Conservation (phyloP, 2,113 vertebrate species). For the Nipponia nippon region DNA sequence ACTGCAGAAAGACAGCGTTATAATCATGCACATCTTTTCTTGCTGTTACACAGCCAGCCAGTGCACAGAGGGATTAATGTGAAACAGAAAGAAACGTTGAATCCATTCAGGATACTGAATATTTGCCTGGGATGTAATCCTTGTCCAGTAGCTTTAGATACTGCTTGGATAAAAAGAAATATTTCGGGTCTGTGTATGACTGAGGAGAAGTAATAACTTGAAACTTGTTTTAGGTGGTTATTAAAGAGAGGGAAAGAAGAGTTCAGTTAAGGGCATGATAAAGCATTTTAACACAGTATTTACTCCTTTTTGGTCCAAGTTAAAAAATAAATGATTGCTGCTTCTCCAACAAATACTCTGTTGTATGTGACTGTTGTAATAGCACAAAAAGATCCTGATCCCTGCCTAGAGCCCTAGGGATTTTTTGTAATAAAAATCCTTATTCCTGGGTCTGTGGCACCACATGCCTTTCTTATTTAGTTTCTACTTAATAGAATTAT, state of each 20-base stretch:
- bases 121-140: not conserved
- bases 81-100: not conserved
- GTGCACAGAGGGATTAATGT: not conserved
- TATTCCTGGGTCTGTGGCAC: not conserved
- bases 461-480: not conserved
- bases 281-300: not conserved
- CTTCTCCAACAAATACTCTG: not conserved
- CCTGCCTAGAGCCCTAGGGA: not conserved
- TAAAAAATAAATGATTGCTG: not conserved
- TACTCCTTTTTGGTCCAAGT: not conserved
- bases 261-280: not conserved
- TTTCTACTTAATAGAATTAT: not conserved
- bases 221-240: not conserved
- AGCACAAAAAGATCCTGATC: not conserved
- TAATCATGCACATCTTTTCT: not conserved
- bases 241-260: not conserved
- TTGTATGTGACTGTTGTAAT: not conserved
- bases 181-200: not conserved
- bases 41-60: not conserved
- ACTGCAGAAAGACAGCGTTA: not conserved
- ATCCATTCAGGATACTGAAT: not conserved
- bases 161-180: not conserved
- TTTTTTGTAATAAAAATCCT: not conserved
- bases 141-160: not conserved
- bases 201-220: not conserved